phyloP scores from a whole-genome alignment of 2,888 invertebrate species.

The Pristionchus entomophagus region DNA sequence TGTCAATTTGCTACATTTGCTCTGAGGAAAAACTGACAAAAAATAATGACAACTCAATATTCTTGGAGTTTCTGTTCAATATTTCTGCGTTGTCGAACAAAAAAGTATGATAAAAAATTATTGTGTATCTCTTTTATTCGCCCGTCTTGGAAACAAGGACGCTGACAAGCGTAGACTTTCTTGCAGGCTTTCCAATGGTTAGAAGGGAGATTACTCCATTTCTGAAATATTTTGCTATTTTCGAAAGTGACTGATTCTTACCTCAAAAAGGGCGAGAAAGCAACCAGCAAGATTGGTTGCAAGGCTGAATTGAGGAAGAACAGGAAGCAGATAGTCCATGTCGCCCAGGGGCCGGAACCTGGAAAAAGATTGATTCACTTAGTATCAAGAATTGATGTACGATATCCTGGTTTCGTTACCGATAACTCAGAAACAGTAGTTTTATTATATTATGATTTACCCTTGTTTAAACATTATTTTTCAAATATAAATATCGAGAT shows the following conservation, averaged over 20 bases:
- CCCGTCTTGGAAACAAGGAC: not conserved
- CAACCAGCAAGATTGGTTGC: not conserved
- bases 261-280: slow-evolving; percentile 22
- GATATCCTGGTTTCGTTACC: too few relatives aligned
- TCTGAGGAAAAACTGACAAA: too few relatives aligned
- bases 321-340: slow-evolving; percentile 9
- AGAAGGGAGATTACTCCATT: not conserved
- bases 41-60: too few relatives aligned
- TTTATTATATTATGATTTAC: too few relatives aligned
- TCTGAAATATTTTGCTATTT: not conserved
- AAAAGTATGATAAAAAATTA: not conserved
- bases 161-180: not conserved
- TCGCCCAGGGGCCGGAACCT: slow-evolving; percentile 20
- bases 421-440: too few relatives aligned
- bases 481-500: too few relatives aligned
- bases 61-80: too few relatives aligned
- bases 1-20: too few relatives aligned
- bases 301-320: slow-evolving; percentile 25
- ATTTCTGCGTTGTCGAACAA: too few relatives aligned
- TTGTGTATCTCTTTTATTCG: not conserved
- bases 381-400: too few relatives aligned
- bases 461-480: too few relatives aligned
- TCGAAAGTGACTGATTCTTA: not conserved
- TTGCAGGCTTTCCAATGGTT: not conserved
- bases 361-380: too few relatives aligned